These are phyloP conservation scores for Catharus ustulatus DNA, from an alignment of 2,797 vertebrate genomes.

Conservation along the genomic window DNA sequence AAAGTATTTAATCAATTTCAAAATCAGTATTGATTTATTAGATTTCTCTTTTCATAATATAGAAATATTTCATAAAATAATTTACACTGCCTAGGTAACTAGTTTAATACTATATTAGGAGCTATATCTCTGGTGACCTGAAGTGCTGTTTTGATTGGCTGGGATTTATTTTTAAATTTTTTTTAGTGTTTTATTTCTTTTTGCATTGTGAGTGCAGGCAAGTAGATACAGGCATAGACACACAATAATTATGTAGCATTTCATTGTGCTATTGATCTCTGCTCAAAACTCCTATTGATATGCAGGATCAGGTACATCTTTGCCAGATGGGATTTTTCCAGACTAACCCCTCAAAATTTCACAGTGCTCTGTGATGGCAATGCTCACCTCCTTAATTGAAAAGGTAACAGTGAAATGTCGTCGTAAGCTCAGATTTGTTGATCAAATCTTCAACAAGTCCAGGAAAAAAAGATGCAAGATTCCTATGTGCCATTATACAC, in stretches of 20 bases:
- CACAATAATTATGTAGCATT: neutral
- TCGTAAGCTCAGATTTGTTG: neutral
- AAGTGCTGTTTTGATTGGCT: neutral
- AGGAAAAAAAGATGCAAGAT: neutral
- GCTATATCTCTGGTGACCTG: neutral
- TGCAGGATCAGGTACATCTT: constrained; percentile 11
- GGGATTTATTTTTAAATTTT: too few species aligned
- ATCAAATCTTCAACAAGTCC: neutral
- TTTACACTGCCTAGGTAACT: neutral
- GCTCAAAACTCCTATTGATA: constrained; percentile 5
- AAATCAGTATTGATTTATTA: constrained; percentile 11
- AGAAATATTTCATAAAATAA: neutral
- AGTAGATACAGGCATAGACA: neutral
- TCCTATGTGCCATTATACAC: neutral
- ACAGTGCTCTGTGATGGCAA: neutral
- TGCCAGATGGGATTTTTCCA: constrained; percentile 32
- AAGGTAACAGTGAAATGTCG: neutral
- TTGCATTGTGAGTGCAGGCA: neutral
- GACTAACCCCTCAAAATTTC: neutral
- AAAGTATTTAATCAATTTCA: constrained; percentile 14
- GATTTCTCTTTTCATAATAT: neutral
- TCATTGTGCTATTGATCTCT: constrained; percentile 2
- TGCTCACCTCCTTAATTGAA: neutral
- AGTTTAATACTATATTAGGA: neutral
- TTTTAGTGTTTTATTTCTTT: neutral